A percentile compares a stretch with the other conserved stretches of the same genome.
These are phyloP conservation scores for Toxostoma redivivum DNA, from an alignment of 2,113 vertebrate genomes.

Conservation along the genomic window DNA sequence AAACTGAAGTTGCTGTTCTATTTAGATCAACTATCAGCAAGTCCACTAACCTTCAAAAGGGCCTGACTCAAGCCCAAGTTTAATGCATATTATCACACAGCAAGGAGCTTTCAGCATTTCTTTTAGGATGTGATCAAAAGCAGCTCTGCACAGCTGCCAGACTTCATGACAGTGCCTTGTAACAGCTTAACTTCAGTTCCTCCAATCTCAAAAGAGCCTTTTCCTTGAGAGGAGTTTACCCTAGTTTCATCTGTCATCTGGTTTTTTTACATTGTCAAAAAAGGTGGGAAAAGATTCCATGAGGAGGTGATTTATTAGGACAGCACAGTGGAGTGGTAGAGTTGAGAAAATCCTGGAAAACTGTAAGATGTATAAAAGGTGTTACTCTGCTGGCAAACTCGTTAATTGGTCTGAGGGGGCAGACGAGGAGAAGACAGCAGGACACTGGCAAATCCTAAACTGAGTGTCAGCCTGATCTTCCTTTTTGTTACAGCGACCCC, in stretches of 20 bases:
- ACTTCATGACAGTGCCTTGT: background rate
- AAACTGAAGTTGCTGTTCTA: background rate
- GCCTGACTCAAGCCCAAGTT: background rate
- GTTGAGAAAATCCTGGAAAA: background rate
- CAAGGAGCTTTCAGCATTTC: background rate
- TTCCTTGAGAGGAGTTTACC: background rate
- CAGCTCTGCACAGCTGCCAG: background rate
- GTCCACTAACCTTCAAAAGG: background rate
- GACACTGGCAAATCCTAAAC: background rate
- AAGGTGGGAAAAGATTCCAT: background rate
- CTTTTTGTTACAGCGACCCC: background rate
- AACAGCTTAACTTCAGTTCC: background rate
- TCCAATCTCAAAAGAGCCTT: background rate
- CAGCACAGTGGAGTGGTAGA: background rate
- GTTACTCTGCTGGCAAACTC: background rate
- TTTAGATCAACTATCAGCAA: background rate
- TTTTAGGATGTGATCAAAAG: background rate
- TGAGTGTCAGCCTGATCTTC: background rate
- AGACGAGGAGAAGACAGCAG: background rate
- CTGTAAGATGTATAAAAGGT: background rate
- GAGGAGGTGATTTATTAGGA: background rate
- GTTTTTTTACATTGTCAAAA: background rate
- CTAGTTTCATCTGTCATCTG: background rate
- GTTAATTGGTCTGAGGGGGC: background rate
- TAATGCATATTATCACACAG: background rate